Evolutionary conservation across 2,888 invertebrate genomes (phyloP).

Genomic region (Galeruca laticollis): DNA sequence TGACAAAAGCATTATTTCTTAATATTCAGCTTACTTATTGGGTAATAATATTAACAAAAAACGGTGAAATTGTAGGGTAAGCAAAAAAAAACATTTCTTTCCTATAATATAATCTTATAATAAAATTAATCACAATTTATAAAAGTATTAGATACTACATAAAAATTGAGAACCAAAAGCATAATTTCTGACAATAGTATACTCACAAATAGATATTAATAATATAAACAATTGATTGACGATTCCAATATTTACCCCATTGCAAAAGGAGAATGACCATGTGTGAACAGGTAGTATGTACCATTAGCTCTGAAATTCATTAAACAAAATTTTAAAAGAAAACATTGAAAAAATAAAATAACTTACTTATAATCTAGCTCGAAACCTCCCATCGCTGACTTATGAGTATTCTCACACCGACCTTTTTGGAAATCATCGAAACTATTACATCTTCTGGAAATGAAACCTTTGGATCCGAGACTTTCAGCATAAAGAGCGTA

Average conservation of each 20-base stretch:
- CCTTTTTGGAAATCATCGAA: slow-evolving; percentile 34
- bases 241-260: background rate
- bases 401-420: slow-evolving; percentile 24
- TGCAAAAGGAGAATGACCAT: slow-evolving; percentile 6
- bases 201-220: too few relatives aligned
- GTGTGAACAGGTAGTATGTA: background rate
- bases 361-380: slow-evolving; percentile 40
- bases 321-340: slow-evolving; percentile 21
- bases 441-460: slow-evolving; percentile 36
- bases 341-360: slow-evolving; percentile 13
- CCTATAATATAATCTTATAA: too few relatives aligned
- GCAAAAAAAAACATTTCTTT: too few relatives aligned
- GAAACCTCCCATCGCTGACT: slow-evolving; percentile 44
- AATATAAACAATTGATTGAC: too few relatives aligned
- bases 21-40: too few relatives aligned
- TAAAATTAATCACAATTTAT: too few relatives aligned
- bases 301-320: slow-evolving; percentile 6
- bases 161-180: too few relatives aligned
- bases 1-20: too few relatives aligned
- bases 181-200: too few relatives aligned
- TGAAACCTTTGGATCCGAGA: slow-evolving; percentile 49
- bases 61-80: too few relatives aligned
- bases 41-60: too few relatives aligned
- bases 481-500: slow-evolving; percentile 66
- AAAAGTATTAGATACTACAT: too few relatives aligned